phyloP scores from a whole-genome alignment of 2,113 vertebrate genomes.

The Chloropsis hardwickii region DNA sequence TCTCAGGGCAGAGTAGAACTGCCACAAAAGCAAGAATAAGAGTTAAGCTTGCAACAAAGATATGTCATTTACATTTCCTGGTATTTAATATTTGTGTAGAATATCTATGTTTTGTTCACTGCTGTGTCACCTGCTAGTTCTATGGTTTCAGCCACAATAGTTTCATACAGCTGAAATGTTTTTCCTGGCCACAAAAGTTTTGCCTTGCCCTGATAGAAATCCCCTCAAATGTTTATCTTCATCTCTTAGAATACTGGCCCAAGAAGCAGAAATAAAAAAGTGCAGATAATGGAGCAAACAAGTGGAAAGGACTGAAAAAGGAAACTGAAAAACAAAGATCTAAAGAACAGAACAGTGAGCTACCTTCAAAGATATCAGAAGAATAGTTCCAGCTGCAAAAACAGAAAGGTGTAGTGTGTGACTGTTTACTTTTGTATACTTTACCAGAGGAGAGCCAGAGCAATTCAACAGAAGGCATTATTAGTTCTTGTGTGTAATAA shows the following conservation, averaged over 20 bases:
- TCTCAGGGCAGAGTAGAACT: not conserved
- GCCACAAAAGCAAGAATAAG: not conserved
- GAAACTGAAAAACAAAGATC: not conserved
- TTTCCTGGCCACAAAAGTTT: not conserved
- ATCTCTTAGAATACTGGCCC: not conserved
- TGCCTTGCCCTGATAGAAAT: not conserved
- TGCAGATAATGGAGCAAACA: not conserved
- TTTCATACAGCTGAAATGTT: slow-evolving; percentile 14
- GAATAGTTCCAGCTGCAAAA: not conserved
- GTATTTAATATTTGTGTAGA: not conserved
- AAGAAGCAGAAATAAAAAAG: not conserved
- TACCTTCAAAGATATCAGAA: not conserved
- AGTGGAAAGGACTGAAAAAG: not conserved
- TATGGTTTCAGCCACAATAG: not conserved
- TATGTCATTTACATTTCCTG: not conserved
- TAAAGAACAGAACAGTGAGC: not conserved
- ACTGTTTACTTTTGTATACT: not conserved
- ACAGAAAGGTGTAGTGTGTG: not conserved
- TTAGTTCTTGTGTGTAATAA: not conserved
- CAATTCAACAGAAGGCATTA: not conserved
- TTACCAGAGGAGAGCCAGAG: not conserved
- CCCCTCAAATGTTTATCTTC: slow-evolving; percentile 14
- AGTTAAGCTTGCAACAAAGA: not conserved
- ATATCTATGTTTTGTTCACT: not conserved
- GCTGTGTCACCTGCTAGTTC: not conserved